Evolutionary conservation across 2,888 invertebrate species (phyloP).

Genomic region (Volucella bombylans): DNA sequence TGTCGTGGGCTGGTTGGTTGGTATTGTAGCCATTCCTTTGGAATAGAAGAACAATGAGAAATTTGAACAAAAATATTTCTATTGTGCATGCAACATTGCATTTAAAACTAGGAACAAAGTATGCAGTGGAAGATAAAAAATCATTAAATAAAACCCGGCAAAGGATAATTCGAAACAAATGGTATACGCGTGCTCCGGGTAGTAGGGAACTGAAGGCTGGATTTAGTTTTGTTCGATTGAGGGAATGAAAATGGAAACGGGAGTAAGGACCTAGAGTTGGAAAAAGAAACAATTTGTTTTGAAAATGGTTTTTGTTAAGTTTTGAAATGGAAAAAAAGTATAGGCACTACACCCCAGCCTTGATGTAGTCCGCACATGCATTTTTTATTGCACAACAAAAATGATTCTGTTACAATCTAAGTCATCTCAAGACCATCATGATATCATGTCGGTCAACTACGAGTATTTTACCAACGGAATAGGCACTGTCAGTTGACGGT

Average conservation of each 20-base stretch:
- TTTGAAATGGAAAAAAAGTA: no score
- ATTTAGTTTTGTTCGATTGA: conserved; percentile 1
- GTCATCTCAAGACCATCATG: no score
- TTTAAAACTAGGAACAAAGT: conserved; percentile 13
- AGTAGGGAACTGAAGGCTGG: background rate
- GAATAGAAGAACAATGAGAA: conserved; percentile 20
- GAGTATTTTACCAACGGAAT: no score
- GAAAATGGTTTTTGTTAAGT: no score
- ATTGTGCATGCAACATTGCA: conserved; percentile 49
- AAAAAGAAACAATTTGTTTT: background rate
- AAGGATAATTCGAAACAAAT: conserved; percentile 45
- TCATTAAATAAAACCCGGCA: conserved; percentile 23
- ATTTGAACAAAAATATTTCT: conserved; percentile 28
- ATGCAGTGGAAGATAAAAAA: conserved; percentile 14
- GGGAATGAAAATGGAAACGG: background rate
- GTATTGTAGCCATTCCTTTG: conserved; percentile 11
- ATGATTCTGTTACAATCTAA: no score
- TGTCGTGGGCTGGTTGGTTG: background rate
- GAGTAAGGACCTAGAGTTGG: conserved; percentile 18
- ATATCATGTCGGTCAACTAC: no score
- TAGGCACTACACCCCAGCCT: no score
- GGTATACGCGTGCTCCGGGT: conserved; percentile 1
- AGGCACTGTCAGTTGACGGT: no score
- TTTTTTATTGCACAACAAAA: no score
- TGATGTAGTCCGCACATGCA: no score